Evolutionary conservation across 2,888 invertebrate genomes (phyloP), one percentile per base, ranked within the genome.

Genomic region (Drosophila merina): DNA sequence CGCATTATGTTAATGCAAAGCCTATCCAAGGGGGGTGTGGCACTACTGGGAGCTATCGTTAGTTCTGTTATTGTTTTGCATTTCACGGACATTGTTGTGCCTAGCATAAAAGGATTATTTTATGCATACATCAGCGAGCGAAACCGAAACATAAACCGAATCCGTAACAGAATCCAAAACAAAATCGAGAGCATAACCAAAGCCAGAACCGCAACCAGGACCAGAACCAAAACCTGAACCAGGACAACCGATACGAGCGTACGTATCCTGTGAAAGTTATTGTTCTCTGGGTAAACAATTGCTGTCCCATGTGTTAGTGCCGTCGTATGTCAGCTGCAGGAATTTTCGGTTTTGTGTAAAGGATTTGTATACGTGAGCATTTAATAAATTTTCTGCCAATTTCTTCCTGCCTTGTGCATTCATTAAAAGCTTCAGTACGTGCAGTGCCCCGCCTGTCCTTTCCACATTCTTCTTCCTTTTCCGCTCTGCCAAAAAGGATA

Each of bases 341-440:
- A 72, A 83, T 83, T 83, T 83, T 83, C 80, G 80, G 88, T 83
- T 83, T 86, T 82, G 86, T 88, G 70, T 72, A 83, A 86, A 72
- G 86, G 86, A 88, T 88, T 83, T 86, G 82, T 88, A 83, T 86
- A 86, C 87, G 82, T 88, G 88, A 88, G 88, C 84, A 86, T 88
- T 83, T 83, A 83, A 83, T 88, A 88, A 75, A 86, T 88, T 83
- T 77, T 83, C 80, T 82, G 82, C 86, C 82, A 82, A 88, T 82
- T 82, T 83, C 80, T 58, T 70, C 52, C 59, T 50, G 62, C 60
- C 73, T 73, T 86, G 71, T 87, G 75, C 82, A 72, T 81, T 69
- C 85, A 86, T 80, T 84, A 72, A 80, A 75, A 54, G 66, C 67
- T 48, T 44, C 62, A 55, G 44, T 63, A 69, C 64, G 75, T 72